Evolutionary conservation across 2,888 invertebrate species (phyloP).

Genomic region (Clanis bilineata): DNA sequence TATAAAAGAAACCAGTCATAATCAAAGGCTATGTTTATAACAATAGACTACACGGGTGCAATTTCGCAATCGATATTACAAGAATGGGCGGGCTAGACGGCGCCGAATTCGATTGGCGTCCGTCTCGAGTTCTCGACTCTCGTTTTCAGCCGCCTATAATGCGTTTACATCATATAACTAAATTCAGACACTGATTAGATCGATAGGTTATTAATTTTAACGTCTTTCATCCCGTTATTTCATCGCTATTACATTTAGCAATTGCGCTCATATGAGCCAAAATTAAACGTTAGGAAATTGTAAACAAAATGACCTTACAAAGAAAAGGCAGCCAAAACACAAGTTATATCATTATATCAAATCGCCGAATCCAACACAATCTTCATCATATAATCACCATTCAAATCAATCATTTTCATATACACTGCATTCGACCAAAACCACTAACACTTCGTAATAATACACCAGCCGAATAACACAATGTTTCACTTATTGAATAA

Average conservation of each 20-base stretch:
- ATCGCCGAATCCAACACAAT: not conserved
- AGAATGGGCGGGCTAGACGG: not conserved
- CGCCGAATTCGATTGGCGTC: not conserved
- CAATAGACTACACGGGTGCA: not conserved
- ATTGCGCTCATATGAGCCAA: not conserved
- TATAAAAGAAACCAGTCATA: not conserved
- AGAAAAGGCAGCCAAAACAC: not conserved
- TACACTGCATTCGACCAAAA: not conserved
- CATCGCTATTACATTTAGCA: not conserved
- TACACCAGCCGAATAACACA: not conserved
- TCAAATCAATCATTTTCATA: not conserved
- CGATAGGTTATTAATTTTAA: not conserved
- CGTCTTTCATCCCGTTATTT: not conserved
- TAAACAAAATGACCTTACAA: not conserved
- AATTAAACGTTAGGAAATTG: not conserved
- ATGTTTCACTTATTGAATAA: not conserved
- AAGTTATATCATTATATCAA: not conserved
- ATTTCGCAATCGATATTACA: constrained; percentile 1
- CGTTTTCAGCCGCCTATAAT: not conserved
- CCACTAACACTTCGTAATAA: not conserved
- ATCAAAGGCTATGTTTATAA: not conserved
- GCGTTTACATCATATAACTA: not conserved
- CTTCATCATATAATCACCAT: not conserved
- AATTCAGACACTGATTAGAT: not conserved
- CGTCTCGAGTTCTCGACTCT: no score